These are phyloP conservation scores for Microcebus griseorufus DNA, from an alignment of 2,113 vertebrate species.

Conservation along the genomic window DNA sequence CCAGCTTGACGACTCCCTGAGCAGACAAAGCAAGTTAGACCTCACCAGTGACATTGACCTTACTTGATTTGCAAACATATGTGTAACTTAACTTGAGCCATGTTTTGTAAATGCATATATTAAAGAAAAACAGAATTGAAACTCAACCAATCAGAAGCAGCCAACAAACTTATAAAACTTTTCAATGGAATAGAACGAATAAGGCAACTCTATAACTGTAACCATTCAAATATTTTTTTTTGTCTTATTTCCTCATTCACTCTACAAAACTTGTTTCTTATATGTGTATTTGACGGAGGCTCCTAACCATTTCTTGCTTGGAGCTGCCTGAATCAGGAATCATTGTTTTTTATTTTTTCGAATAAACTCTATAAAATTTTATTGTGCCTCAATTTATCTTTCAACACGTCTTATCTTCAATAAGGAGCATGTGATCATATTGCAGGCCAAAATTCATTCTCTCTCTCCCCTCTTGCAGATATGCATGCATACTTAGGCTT, in stretches of 20 bases:
- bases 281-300: fast-evolving
- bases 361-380: background rate
- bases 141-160: background rate
- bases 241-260: background rate
- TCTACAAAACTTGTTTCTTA: background rate
- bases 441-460: background rate
- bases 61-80: background rate
- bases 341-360: background rate
- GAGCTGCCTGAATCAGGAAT: no score
- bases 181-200: background rate
- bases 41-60: background rate
- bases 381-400: background rate
- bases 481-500: background rate
- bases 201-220: background rate
- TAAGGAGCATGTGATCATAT: background rate
- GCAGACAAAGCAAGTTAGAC: background rate
- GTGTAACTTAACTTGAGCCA: background rate
- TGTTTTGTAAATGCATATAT: background rate
- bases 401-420: background rate
- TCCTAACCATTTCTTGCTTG: background rate
- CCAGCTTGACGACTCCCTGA: background rate
- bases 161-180: background rate
- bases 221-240: background rate
- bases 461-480: background rate
- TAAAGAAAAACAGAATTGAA: background rate